Evolutionary conservation across 2,797 vertebrate species (phyloP).

Genomic region (Falco naumanni): DNA sequence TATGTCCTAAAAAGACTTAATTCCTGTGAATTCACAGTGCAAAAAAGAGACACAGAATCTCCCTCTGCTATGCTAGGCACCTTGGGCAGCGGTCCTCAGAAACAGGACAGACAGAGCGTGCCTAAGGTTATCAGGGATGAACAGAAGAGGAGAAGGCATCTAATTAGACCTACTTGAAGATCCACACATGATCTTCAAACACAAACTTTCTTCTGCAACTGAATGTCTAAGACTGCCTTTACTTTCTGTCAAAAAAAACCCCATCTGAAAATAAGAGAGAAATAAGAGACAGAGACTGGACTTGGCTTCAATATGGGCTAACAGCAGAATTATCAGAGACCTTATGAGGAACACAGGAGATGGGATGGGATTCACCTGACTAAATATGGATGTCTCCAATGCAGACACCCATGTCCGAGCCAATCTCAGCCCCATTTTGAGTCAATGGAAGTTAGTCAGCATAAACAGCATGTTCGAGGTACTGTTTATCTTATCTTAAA

Average conservation of each 20-base stretch:
- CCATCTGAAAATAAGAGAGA: too few relatives aligned
- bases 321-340: background rate
- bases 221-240: background rate
- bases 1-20: background rate
- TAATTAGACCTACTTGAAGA: background rate
- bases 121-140: background rate
- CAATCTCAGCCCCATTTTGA: background rate
- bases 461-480: background rate
- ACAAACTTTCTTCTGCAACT: background rate
- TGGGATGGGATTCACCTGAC: background rate
- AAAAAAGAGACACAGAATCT: background rate
- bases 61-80: background rate
- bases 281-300: background rate
- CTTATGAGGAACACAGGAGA: background rate
- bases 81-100: background rate
- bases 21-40: background rate
- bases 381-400: fast-evolving
- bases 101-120: background rate
- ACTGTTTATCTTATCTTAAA: background rate
- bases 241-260: background rate
- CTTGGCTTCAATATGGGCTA: background rate
- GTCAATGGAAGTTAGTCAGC: background rate
- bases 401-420: background rate
- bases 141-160: background rate
- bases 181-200: background rate